Conservation (phyloP, 1,140 invertebrate genomes). For the Laupala kohalensis region DNA sequence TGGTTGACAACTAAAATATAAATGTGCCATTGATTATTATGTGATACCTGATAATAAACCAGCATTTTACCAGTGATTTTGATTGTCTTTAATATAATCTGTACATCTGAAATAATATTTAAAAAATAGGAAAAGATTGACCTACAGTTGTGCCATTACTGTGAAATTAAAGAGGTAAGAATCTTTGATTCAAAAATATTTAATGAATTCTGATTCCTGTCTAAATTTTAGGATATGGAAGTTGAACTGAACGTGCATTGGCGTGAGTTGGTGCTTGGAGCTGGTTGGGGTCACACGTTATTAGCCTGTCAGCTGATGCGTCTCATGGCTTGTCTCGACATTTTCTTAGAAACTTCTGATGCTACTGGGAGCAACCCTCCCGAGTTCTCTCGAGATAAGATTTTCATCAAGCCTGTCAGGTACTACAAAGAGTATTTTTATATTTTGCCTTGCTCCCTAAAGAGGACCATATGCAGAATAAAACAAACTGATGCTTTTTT, state of each 20-base stretch:
- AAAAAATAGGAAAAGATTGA: no score
- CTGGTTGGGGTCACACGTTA: slow-evolving; percentile 31
- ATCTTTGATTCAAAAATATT: no score
- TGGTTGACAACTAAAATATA: no score
- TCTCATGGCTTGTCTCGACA: slow-evolving; percentile 70
- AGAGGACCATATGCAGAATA: neutral
- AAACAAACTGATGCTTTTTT: neutral
- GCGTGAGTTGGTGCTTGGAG: slow-evolving; percentile 28
- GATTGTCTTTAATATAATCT: no score
- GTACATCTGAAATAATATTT: no score
- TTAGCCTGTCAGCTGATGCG: slow-evolving; percentile 65
- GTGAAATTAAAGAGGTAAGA: no score
- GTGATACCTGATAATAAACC: no score
- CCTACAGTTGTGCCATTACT: slow-evolving; percentile 1
- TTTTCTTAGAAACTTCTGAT: slow-evolving; percentile 65
- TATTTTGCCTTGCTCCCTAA: neutral
- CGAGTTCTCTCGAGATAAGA: slow-evolving; percentile 64
- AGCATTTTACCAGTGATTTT: no score
- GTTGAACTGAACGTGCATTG: slow-evolving; percentile 54
- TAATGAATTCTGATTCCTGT: neutral
- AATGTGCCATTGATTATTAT: no score
- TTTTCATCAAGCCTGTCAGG: slow-evolving; percentile 56
- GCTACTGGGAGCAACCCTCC: slow-evolving; percentile 33
- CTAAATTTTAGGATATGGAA: slow-evolving; percentile 49
- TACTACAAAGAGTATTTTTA: slow-evolving; percentile 18